Evolutionary conservation across 2,888 invertebrate species (phyloP), one percentile per base, ranked within the genome.

Genomic region (Agriopis leucophaearia): DNA sequence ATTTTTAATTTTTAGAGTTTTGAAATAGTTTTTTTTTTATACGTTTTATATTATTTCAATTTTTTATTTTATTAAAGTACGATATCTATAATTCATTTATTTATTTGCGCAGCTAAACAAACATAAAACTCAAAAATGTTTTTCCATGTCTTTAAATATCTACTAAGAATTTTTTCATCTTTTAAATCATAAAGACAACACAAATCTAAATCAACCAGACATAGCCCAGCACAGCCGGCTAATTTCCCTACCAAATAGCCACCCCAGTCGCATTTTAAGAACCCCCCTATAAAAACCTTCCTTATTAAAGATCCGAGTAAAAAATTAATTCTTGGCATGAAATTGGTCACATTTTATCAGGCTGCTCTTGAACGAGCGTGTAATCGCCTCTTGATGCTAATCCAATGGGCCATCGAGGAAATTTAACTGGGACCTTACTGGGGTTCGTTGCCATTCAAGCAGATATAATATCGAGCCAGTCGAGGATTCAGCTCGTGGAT

Each of bases 371-470:
- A 81, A 79, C 74, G 78, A 74, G 74, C 80, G 77, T 84, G 84
- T 90, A 87, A 92, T 89, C 85, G 90, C 83, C 68, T 75, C 74
- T 77, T 84, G 82, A 92, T 92, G 92, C 88, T 91, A 92, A 92
- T 92, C 87, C 86, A 81, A 92, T 91, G 76, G 90, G 79, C 90
- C 85, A 88, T 91, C 84, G 76, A 81, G 80, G 81, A 83, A 87
- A 83, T 88, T 87, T 87, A 82, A 88, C 86, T 83, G 85, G 81
- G 73, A 78, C 83, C 85, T 87, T 82, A 87, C 85, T 83, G 84
- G 81, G 73, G 78, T 83, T 85, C 84, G 70, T 69, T 65, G 66
- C 68, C 56, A 69, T 69, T 69, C 60, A 51, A 55, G 56, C 60
- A 60, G 68, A 69, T 61, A 69, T 64, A 51, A 69, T 56, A 64